Percentiles rank a stretch among this genome's conserved stretches.
phyloP scores from a whole-genome alignment of 2,888 invertebrate species.

The Euphydryas editha region DNA sequence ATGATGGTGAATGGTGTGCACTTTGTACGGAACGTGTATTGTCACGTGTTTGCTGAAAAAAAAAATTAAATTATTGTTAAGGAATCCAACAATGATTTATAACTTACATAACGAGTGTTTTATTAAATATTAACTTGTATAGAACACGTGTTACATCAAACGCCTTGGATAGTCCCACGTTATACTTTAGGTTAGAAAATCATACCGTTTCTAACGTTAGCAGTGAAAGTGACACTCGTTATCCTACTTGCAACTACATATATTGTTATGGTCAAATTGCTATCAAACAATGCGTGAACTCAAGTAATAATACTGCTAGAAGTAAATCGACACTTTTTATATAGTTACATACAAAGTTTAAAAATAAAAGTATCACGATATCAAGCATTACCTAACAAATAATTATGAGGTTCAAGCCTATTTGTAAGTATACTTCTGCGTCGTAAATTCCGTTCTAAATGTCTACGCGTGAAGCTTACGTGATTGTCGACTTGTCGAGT shows the following conservation, averaged over 20 bases:
- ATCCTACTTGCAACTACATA: constrained; percentile 12
- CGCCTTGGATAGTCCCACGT: constrained; percentile 11
- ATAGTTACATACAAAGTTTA: too few relatives aligned
- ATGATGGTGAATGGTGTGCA: constrained; percentile 78
- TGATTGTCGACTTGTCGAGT: neutral
- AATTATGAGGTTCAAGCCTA: neutral
- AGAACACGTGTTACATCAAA: constrained; percentile 19
- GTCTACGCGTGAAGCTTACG: neutral
- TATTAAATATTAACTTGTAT: too few relatives aligned
- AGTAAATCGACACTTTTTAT: neutral
- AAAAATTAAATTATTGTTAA: constrained; percentile 10
- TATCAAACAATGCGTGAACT: neutral
- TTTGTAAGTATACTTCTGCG: neutral
- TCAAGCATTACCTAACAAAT: neutral
- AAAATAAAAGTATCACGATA: neutral
- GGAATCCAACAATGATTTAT: neutral
- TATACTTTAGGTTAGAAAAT: constrained; percentile 31
- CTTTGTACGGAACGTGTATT: constrained; percentile 79
- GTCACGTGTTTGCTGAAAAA: constrained; percentile 71
- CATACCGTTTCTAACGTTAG: constrained; percentile 29
- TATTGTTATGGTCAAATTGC: constrained; percentile 23
- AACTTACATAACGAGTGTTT: too few relatives aligned
- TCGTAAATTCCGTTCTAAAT: constrained; percentile 1
- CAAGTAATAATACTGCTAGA: neutral
- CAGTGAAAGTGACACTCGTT: constrained; percentile 37